Percentiles rank a stretch among this genome's conserved stretches.
Conservation (phyloP, 1,140 invertebrate species). For the Drusus annulatus region DNA sequence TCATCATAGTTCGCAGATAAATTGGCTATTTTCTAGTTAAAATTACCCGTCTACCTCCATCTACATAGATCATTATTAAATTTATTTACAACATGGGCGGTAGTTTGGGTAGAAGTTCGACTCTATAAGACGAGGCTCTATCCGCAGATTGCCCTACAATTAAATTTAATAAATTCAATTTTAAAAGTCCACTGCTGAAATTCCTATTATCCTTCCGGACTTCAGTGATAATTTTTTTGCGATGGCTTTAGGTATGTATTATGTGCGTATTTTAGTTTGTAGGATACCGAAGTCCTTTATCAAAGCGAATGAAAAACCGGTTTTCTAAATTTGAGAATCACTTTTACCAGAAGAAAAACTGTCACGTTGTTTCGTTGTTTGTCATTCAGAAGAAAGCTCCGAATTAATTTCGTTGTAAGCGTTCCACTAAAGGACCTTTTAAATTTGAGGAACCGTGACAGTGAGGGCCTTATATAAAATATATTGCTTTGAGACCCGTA, state of each 20-base stretch:
- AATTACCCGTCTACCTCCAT: no score
- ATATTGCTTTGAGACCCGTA: neutral
- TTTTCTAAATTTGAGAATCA: neutral
- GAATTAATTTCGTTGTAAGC: constrained; percentile 31
- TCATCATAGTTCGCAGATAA: neutral
- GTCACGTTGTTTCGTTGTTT: constrained; percentile 1
- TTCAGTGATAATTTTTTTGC: no score
- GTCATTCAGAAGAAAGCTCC: neutral
- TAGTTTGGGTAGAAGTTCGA: no score
- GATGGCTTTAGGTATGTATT: no score
- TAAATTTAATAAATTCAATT: neutral
- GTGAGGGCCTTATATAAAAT: neutral
- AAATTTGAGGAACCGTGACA: neutral
- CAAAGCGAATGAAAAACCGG: no score
- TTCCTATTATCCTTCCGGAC: no score
- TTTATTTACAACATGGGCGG: no score
- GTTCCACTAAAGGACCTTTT: constrained; percentile 20
- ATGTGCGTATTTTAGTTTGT: no score
- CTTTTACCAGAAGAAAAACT: constrained; percentile 13
- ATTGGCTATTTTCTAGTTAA: neutral
- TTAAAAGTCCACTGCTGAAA: no score
- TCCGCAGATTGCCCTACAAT: neutral
- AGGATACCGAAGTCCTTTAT: no score
- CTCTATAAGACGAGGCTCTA: no score
- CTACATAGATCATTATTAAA: no score